Base-by-base conservation (phyloP, 2,888 invertebrate genomes). In the Meloe dianella region DNA sequence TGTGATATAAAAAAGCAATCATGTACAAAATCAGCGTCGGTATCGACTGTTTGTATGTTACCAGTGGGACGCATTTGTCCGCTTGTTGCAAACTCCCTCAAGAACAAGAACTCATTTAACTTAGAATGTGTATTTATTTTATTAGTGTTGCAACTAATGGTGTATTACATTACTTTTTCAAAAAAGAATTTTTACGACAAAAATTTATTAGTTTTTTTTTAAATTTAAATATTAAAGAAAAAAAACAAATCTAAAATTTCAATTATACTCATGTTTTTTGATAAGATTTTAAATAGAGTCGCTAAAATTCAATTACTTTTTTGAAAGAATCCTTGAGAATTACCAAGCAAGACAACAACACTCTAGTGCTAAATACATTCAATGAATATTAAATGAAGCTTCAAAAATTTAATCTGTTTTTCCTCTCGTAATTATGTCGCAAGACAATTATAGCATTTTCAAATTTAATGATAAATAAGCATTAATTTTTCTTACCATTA, bases 71-170 rank as follows among this genome's bases (percentile, higher is more conserved):
- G 79, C 84, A 84, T 84, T 84, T 83, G 82, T 83, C 78, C 80
- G 78, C 79, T 79, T 78, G 80, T 79, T 81, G 77, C 78, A 76
- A 78, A 79, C 78, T 80, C 82, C 83, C 83, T 74, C 73, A 77
- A 80, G 84, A 79, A 82, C 80, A 79, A 80, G 82, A 84, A 84
- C 84, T 84, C 83, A 82, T 84, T 84, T 82, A 84, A 84, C 84
- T 84, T 84, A 78, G 82, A 84, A 83, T 83, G 82, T 83, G 83
- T 83, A 84, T 83, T 84, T 83, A 84, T 84, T 84, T 82, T 83
- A 83, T 84, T 83, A 82, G 80, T 75, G 78, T 80, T 76, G 79
- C 80, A 81, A 81, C 78, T 83, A 83, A 83, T 83, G 82, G 81
- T 80, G 79, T 81, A 81, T 81, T 78, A 81, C 79, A 79, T 77